These are phyloP conservation scores for Apis florea DNA, from an alignment of 1,140 invertebrate species.

Conservation along the genomic window DNA sequence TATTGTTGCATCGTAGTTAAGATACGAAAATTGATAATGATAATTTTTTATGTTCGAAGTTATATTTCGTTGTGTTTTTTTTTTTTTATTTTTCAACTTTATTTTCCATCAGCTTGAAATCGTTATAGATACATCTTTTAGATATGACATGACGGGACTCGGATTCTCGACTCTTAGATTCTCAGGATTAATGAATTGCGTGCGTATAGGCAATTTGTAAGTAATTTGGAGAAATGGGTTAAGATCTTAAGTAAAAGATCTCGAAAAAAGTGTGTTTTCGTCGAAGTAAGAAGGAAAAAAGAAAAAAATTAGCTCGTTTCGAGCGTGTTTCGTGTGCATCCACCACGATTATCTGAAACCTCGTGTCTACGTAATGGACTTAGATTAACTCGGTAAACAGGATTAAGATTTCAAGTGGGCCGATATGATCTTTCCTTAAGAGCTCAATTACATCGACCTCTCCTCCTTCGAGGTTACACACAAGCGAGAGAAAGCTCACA, in stretches of 20 bases:
- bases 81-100: too few relatives aligned
- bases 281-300: too few relatives aligned
- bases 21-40: too few relatives aligned
- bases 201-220: background rate
- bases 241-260: background rate
- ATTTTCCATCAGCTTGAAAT: too few relatives aligned
- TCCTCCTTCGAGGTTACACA: constrained; percentile 6
- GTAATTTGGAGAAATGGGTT: background rate
- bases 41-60: too few relatives aligned
- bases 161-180: too few relatives aligned
- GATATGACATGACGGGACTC: too few relatives aligned
- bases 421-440: constrained; percentile 65
- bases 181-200: background rate
- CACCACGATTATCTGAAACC: constrained; percentile 55
- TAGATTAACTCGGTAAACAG: constrained; percentile 61
- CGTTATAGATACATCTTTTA: too few relatives aligned
- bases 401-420: constrained; percentile 63
- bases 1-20: too few relatives aligned
- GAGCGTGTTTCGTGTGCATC: constrained; percentile 30
- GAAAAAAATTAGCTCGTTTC: constrained; percentile 2
- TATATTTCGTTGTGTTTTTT: too few relatives aligned
- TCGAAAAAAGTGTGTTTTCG: background rate
- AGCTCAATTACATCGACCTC: constrained; percentile 58
- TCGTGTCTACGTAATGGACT: constrained; percentile 57
- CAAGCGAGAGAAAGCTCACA: background rate